phyloP scores from a whole-genome alignment of 1,140 invertebrate genomes.

The Zaprionus vittiger region DNA sequence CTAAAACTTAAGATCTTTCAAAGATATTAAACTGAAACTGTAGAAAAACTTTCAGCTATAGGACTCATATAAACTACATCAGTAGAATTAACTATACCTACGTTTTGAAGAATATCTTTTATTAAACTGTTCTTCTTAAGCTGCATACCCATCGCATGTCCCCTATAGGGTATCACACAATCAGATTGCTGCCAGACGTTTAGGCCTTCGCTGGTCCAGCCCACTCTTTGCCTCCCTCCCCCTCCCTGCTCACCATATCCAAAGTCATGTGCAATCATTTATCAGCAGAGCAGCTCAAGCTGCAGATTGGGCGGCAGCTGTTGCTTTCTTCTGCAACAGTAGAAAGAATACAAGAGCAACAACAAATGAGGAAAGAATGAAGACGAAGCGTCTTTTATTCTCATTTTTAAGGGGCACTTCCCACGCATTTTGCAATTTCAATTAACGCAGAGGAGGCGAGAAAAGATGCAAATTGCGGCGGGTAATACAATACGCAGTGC shows the following conservation, averaged over 20 bases:
- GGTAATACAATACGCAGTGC: constrained; percentile 69
- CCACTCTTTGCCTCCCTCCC: not conserved
- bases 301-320: not conserved
- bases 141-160: not conserved
- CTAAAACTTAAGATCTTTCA: not conserved
- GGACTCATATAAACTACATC: too few relatives aligned
- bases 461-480: constrained; percentile 63
- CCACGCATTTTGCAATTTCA: constrained; percentile 55
- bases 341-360: not conserved
- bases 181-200: constrained; percentile 35
- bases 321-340: not conserved
- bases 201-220: constrained; percentile 8
- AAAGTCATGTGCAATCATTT: constrained; percentile 48
- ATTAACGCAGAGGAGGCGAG: constrained; percentile 45
- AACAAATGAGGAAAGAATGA: not conserved
- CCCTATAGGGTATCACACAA: constrained; percentile 10
- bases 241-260: constrained; percentile 8
- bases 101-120: too few relatives aligned
- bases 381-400: not conserved
- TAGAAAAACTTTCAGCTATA: not conserved
- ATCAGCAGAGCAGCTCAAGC: constrained; percentile 31
- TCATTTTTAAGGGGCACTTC: constrained; percentile 33
- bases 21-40: not conserved
- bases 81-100: too few relatives aligned
- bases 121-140: not conserved